Evolutionary conservation across 2,113 vertebrate genomes (phyloP), one percentile per base, ranked within the genome.

Genomic region (Saccopteryx bilineata): DNA sequence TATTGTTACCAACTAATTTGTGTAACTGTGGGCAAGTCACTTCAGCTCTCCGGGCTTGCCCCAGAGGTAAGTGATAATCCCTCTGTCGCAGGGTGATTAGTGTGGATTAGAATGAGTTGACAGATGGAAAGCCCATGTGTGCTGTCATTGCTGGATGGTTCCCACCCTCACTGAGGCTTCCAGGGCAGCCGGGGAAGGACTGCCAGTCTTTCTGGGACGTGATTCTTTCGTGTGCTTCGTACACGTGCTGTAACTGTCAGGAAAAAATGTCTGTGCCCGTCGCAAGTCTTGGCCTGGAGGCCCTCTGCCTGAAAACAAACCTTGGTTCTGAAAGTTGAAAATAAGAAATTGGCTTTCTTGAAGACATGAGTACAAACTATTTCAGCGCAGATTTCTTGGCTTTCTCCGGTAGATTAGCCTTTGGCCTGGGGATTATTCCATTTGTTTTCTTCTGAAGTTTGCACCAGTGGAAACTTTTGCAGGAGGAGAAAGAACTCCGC

Each of bases 321-420:
- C 65, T 90, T 81, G 84, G 81, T 92, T 92, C 94, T 74, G 71
- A 86, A 75, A 95, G 60, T 80, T 91, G 89, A 87, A 79, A 91
- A 91, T 87, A 81, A 80, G 86, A 94, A 85, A 61, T 89, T 96
- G 94, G 69, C 65, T 81, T 93, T 91, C 79, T 93, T 91, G 88
- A 93, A 87, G 92, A 84, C 58, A 66, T 3, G 31, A 94, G 63
- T 90, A 87, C 83, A 90, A 85, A 87, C 75, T 82, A 85, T 84
- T 82, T 91, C 48, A 60, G 71, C 84, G 71, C 80, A 87, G 5
- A 1, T 96, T 78, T 96, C 76, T 95, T 97, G 65, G 24, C 79
- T 96, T 96, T 94, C 76, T 93, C 50, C 54, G 52, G 60, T 82
- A 97, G 94, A 96, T 97, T 96, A 93, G 96, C 93, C 71, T 66